Conservation (phyloP, 1,140 invertebrate genomes). For the Popillia japonica region DNA sequence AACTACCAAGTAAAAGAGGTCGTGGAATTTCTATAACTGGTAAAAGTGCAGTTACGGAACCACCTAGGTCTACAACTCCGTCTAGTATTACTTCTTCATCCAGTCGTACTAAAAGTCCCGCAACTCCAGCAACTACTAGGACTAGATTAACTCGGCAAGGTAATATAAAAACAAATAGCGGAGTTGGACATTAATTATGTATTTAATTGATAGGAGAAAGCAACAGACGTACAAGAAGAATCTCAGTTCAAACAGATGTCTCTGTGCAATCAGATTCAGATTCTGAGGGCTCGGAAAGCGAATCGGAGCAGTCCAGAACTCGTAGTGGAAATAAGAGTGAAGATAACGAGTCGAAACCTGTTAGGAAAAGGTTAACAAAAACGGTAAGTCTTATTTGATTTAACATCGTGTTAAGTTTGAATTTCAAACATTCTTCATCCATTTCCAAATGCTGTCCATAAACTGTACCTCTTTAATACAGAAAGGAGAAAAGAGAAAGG, state of each 20-base stretch:
- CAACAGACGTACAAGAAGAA: constrained; percentile 57
- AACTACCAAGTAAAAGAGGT: constrained; percentile 57
- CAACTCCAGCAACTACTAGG: constrained; percentile 60
- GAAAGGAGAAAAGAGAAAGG: constrained; percentile 58
- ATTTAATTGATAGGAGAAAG: constrained; percentile 40
- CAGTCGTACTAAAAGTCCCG: constrained; percentile 72
- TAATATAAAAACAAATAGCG: not conserved
- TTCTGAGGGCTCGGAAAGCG: constrained; percentile 59
- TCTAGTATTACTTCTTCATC: constrained; percentile 68
- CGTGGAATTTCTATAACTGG: constrained; percentile 58
- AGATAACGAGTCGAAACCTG: constrained; percentile 43
- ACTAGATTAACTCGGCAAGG: constrained; percentile 50
- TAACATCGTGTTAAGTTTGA: too few relatives aligned
- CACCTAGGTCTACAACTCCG: constrained; percentile 68
- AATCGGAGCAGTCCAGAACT: constrained; percentile 54
- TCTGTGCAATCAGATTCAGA: constrained; percentile 69
- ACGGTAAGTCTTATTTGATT: constrained; percentile 36
- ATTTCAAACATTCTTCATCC: too few relatives aligned
- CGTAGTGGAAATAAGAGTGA: constrained; percentile 59
- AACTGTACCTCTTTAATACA: constrained; percentile 23
- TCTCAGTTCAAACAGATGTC: constrained; percentile 68
- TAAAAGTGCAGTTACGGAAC: constrained; percentile 53
- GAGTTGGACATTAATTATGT: not conserved
- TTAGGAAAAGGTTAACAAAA: constrained; percentile 39
- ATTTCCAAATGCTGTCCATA: too few relatives aligned